Percentiles rank a stretch among this genome's conserved stretches.
phyloP scores from a whole-genome alignment of 2,797 vertebrate genomes.

The Furcifer pardalis region DNA sequence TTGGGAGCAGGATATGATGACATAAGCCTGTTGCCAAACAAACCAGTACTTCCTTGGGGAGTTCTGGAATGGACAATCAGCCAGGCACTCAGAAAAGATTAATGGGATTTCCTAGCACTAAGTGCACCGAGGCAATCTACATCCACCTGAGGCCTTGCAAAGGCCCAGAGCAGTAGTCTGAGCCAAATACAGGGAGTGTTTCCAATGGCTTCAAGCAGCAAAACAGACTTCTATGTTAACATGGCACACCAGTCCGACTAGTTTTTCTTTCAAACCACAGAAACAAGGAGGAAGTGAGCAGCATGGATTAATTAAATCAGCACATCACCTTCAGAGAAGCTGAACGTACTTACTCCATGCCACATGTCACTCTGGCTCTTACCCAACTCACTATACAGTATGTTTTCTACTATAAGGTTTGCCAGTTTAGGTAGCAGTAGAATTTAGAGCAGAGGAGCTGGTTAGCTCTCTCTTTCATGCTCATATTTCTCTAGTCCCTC shows the following conservation, averaged over 20 bases:
- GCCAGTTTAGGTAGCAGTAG: neutral
- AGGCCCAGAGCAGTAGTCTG: constrained; percentile 25
- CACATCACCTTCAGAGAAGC: neutral
- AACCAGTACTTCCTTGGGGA: constrained; percentile 56
- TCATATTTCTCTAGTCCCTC: neutral
- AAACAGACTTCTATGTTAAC: neutral
- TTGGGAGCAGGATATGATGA: constrained; percentile 49
- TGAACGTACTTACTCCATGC: neutral
- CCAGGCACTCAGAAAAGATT: constrained; percentile 70
- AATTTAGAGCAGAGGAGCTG: neutral
- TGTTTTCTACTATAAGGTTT: neutral
- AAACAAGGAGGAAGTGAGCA: neutral
- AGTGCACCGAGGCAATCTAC: constrained; percentile 45
- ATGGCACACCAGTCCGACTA: neutral
- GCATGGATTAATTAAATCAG: neutral
- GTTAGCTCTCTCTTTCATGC: neutral
- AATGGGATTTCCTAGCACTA: constrained; percentile 57
- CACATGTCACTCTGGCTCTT: neutral
- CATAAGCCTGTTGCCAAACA: constrained; percentile 55
- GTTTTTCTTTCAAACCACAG: neutral
- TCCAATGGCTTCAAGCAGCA: neutral
- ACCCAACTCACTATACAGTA: neutral
- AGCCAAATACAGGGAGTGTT: constrained; percentile 12
- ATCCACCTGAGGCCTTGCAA: constrained; percentile 55
- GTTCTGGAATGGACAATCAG: constrained; percentile 58